Conservation (phyloP, 1,140 invertebrate species). For the Alviniconcha marisindica region DNA sequence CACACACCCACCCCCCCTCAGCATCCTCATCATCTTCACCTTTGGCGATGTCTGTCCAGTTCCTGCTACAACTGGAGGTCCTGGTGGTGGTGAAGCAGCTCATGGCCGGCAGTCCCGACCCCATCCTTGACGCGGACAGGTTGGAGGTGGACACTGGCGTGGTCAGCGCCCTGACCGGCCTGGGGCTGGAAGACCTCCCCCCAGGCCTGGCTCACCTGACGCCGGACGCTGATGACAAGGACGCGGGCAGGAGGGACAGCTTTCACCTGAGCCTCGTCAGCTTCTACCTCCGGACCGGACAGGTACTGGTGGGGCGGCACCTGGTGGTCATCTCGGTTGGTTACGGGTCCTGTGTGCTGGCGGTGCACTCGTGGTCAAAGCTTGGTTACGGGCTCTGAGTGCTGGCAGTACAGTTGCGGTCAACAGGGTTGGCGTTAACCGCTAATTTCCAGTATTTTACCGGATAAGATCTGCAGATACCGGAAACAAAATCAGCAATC, state of each 20-base stretch:
- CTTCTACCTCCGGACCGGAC: constrained; percentile 27
- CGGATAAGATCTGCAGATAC: too few relatives aligned
- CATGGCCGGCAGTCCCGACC: not conserved
- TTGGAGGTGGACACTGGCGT: not conserved
- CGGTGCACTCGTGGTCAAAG: too few relatives aligned
- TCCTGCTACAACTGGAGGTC: not conserved
- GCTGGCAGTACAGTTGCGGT: too few relatives aligned
- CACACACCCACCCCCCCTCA: too few relatives aligned
- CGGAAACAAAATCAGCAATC: too few relatives aligned
- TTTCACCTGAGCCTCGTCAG: constrained; percentile 7
- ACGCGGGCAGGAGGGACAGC: not conserved
- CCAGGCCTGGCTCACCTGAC: not conserved
- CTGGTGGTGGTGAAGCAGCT: not conserved
- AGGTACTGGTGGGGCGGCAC: not conserved
- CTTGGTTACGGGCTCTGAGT: too few relatives aligned
- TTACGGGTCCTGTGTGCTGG: too few relatives aligned
- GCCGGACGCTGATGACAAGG: not conserved
- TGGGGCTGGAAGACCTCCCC: not conserved
- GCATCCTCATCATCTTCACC: too few relatives aligned
- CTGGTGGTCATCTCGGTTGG: too few relatives aligned
- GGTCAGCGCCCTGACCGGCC: not conserved
- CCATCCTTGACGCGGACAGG: not conserved
- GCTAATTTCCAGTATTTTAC: too few relatives aligned
- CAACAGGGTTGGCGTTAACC: too few relatives aligned
- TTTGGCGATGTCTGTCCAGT: too few relatives aligned